Evolutionary conservation across 1,140 invertebrate genomes (phyloP), one percentile per base, ranked within the genome.

Genomic region (Aplysia californica): DNA sequence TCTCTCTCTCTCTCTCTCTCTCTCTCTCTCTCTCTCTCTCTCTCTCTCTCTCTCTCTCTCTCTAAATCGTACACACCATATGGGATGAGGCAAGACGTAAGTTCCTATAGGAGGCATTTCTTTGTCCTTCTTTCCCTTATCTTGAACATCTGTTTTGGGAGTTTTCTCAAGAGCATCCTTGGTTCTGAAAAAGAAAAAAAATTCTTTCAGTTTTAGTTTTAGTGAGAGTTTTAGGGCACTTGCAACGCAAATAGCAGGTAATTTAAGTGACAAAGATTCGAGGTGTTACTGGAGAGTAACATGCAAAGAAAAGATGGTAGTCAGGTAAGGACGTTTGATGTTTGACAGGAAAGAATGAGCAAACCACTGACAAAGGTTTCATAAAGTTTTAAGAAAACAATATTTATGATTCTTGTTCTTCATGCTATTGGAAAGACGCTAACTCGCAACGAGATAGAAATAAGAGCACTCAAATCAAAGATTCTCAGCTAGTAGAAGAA

Each of bases 41-140:
- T 21, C 21, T 56, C 4, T 1, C 23, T 31, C 23, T 1, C 39
- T 15, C 23, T 23, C n/a, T 0, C 0, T 15, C 3, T 23, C n/a
- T 26, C 58, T 2, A 67, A 10, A 20, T 1, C 29, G 18, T 35
- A 76, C 64, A 75, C 77, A 86, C 85, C 85, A 86, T 75, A 86
- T 86, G 18, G 84, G 83, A 67, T 86, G 85, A 4, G 85, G 85
- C 29, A 87, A 36, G 3, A 82, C 56, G 41, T 82, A 66, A 18
- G 75, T 76, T 44, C 84, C 85, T 15, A 84, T 80, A 1, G 82
- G 79, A 3, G 79, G 82, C 33, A 59, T 44, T 4, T 71, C 58
- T 10, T 61, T 67, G 1, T 67, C n/a, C 0, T 20, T 35, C 18
- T 61, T 67, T 4, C 39, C n/a, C 0, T 20, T 35, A 41, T n/a